Evolutionary conservation across 2,797 vertebrate genomes (phyloP).

Genomic region (Aldrovandia affinis): DNA sequence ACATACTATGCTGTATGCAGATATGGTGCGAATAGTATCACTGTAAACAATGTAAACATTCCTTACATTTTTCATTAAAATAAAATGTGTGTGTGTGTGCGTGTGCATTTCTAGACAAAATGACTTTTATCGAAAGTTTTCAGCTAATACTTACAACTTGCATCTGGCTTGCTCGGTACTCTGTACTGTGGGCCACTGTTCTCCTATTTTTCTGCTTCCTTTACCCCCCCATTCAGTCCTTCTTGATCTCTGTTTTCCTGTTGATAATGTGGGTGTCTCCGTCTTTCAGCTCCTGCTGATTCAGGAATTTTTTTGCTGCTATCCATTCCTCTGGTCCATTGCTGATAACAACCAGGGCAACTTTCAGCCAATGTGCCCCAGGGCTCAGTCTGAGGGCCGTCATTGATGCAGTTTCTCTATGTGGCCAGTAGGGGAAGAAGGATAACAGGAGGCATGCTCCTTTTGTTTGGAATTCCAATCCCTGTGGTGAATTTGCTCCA

Average conservation of each 20-base stretch:
- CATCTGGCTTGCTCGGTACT: background rate
- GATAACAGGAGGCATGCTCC: background rate
- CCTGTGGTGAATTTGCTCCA: background rate
- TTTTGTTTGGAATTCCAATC: background rate
- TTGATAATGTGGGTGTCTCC: background rate
- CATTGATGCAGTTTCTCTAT: background rate
- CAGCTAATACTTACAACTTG: constrained; percentile 1
- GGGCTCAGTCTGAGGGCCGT: background rate
- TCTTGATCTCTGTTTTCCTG: background rate
- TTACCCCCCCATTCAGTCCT: background rate
- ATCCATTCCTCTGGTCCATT: background rate
- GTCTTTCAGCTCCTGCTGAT: constrained; percentile 32
- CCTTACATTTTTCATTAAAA: constrained; percentile 22
- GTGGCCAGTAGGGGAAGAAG: background rate
- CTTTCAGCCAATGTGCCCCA: background rate
- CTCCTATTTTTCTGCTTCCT: background rate
- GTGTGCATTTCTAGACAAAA: background rate
- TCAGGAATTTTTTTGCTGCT: constrained; percentile 14
- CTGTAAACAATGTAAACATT: constrained; percentile 28
- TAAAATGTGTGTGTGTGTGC: background rate
- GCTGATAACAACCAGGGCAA: constrained; percentile 2
- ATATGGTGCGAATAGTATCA: constrained; percentile 1
- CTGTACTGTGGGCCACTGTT: background rate
- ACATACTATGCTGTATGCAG: background rate
- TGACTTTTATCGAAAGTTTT: background rate